phyloP scores from a whole-genome alignment of 2,888 invertebrate genomes.

The Chamaedrilus cognettii region DNA sequence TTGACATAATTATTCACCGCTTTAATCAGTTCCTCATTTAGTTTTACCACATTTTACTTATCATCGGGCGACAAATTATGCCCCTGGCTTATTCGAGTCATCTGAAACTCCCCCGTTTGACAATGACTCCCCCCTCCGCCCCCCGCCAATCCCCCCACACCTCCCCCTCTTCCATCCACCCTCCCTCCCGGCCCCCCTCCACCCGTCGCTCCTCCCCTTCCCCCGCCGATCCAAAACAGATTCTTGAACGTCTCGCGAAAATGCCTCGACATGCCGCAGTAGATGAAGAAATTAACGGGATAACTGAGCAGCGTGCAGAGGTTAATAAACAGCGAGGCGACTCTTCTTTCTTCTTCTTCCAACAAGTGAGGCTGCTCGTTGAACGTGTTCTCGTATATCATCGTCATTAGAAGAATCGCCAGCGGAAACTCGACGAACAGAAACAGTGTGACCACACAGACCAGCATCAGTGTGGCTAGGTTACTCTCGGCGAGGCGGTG shows the following conservation, averaged over 20 bases:
- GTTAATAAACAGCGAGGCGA: conserved; percentile 70
- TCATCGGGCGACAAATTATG: too few species aligned
- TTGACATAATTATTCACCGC: too few species aligned
- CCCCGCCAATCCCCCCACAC: neutral
- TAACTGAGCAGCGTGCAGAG: conserved; percentile 89
- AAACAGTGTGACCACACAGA: conserved; percentile 60
- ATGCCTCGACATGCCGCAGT: conserved; percentile 93
- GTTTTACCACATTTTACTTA: too few species aligned
- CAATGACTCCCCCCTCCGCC: neutral
- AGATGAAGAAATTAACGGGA: conserved; percentile 92
- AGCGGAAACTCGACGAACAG: conserved; percentile 62
- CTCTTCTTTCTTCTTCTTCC: neutral
- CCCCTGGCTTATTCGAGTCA: neutral
- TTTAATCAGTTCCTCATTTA: too few species aligned
- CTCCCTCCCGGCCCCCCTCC: neutral
- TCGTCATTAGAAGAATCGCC: conserved; percentile 65
- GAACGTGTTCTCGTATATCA: conserved; percentile 68
- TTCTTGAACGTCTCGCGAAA: conserved; percentile 71
- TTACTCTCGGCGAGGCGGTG: conserved; percentile 55
- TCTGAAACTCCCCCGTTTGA: neutral
- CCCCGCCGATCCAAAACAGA: neutral
- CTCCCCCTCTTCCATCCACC: neutral
- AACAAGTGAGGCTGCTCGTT: conserved; percentile 13
- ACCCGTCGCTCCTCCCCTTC: neutral
- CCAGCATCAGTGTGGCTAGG: conserved; percentile 46